Evolutionary conservation across 2,797 vertebrate genomes (phyloP).

Genomic region (Catamblyrhynchus diadema): DNA sequence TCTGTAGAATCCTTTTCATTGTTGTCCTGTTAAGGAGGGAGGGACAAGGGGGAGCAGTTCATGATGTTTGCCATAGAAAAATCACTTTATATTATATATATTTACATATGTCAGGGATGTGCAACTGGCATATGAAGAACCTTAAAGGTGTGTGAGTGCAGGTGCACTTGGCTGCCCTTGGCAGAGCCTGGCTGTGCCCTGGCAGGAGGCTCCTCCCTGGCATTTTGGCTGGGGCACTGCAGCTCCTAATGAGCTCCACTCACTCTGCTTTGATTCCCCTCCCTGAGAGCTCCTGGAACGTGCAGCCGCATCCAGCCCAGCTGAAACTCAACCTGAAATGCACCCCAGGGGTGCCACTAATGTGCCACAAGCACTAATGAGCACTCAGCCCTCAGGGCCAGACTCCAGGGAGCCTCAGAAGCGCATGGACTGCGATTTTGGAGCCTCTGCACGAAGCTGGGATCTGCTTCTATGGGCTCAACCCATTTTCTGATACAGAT

Average conservation of each 20-base stretch:
- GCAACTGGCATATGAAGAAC: background rate
- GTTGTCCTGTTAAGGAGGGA: background rate
- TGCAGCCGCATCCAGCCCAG: background rate
- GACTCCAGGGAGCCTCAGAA: background rate
- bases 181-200: background rate
- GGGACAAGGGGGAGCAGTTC: background rate
- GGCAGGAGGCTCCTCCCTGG: background rate
- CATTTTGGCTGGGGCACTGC: background rate
- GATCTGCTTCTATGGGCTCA: background rate
- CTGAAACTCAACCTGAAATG: background rate
- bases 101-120: background rate
- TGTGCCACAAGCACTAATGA: background rate
- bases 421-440: background rate
- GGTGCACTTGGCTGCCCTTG: background rate
- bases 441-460: background rate
- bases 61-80: background rate
- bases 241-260: conserved; percentile 17
- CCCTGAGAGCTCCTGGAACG: background rate
- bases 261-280: background rate
- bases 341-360: background rate
- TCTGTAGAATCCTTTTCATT: background rate
- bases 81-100: too few relatives aligned
- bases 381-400: background rate
- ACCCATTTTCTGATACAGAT: background rate
- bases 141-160: background rate